Conservation (phyloP, 1,140 invertebrate genomes). For the Drosophila orena region DNA sequence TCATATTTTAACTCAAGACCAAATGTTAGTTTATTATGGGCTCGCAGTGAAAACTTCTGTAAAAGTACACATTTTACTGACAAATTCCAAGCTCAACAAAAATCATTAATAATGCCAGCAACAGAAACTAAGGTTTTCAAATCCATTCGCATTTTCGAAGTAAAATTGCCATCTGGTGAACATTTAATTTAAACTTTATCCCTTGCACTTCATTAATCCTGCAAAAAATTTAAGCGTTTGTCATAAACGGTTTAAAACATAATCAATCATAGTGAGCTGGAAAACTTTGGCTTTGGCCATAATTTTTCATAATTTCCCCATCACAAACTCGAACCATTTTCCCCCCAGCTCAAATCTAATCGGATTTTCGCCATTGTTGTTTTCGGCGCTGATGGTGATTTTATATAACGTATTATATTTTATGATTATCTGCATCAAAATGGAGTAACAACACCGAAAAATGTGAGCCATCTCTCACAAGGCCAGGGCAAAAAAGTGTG, state of each 20-base stretch:
- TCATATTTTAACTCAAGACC: too few species aligned
- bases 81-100: not conserved
- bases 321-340: slow-evolving; percentile 14
- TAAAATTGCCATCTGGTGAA: slow-evolving; percentile 30
- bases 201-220: slow-evolving; percentile 67
- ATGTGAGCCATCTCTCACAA: slow-evolving; percentile 36
- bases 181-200: slow-evolving; percentile 42
- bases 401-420: slow-evolving; percentile 75
- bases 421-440: slow-evolving; percentile 72
- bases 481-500: slow-evolving; percentile 35
- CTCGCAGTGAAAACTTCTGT: not conserved
- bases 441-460: slow-evolving; percentile 68
- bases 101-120: slow-evolving; percentile 25
- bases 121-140: not conserved
- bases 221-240: slow-evolving; percentile 73
- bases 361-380: slow-evolving; percentile 54
- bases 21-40: too few species aligned
- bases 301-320: slow-evolving; percentile 69
- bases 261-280: slow-evolving; percentile 69
- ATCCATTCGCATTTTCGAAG: not conserved
- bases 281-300: slow-evolving; percentile 37
- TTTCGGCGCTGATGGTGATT: slow-evolving; percentile 52
- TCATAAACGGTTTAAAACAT: slow-evolving; percentile 71
- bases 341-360: slow-evolving; percentile 36
- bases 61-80: not conserved